Base-by-base conservation (phyloP, 2,888 invertebrate species). In the Harpalus rubripes region DNA sequence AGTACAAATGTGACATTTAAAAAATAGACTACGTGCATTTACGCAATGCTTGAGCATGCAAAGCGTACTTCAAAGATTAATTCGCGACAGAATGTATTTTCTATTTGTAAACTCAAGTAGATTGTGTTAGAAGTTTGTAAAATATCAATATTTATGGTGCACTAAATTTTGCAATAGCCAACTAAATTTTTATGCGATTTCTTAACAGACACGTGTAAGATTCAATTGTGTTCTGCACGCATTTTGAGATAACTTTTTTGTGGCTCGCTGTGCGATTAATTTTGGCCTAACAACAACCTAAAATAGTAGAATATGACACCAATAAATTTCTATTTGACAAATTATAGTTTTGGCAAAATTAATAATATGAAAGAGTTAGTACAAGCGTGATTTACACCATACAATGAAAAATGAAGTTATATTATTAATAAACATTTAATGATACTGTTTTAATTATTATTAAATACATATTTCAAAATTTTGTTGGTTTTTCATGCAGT, bases 1-100 rank as follows among this genome's bases (percentile, higher is more conserved):
- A 12, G 16, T 74, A 74, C n/a, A 68, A 63, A 68, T 68, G 68
- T 74, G 72, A 74, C 72, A 74, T 74, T 74, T 74, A 74, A 74
- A 74, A 74, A 74, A 74, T 74, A 74, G 72, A 74, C 44, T 16
- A 44, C 18, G 41, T 74, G 18, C 68, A 5, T 74, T 44, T 44
- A 74, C 16, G 72, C 72, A 44, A 68, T 74, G 72, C 16, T 44
- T 68, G 68, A 41, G 41, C 68, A 68, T 68, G 68, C 68, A 15
- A 68, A 65, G 65, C 59, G 7, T 15, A 59, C 15, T 15, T 59
- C 16, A 15, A 59, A 10, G 12, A 63, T 63, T 63, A 63, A 63
- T 63, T 63, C 26, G 63, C 63, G 12, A 63, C 26, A 18, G 26
- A 26, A 63, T 7, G 7, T 68, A 68, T 68, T 68, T 52, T 52